phyloP scores from a whole-genome alignment of 2,888 invertebrate genomes.

The Harpalus rufipes region DNA sequence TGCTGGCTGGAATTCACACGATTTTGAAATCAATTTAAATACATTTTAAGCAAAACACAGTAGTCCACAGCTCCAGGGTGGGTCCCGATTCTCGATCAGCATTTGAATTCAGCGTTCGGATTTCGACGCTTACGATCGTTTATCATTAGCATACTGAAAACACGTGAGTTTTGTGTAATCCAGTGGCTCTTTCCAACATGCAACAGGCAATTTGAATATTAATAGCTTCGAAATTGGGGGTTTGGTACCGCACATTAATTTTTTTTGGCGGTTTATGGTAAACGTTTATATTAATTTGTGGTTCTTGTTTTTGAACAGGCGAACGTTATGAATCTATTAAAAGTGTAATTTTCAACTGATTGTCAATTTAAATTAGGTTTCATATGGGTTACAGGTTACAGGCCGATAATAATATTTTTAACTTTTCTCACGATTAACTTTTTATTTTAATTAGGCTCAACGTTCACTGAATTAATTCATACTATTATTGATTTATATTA shows the following conservation, averaged over 20 bases:
- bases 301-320: slow-evolving; percentile 14
- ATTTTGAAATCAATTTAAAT: slow-evolving; percentile 63
- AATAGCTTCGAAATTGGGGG: slow-evolving; percentile 59
- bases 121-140: slow-evolving; percentile 34
- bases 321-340: slow-evolving; percentile 48
- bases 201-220: slow-evolving; percentile 58
- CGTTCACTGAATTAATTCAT: no score
- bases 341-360: neutral
- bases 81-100: neutral
- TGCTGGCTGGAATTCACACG: slow-evolving; percentile 56
- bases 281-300: slow-evolving; percentile 41
- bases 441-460: no score
- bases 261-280: slow-evolving; percentile 62
- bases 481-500: no score
- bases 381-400: neutral
- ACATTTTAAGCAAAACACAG: slow-evolving; percentile 39
- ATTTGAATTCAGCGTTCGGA: slow-evolving; percentile 25
- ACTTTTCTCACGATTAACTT: no score
- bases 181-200: slow-evolving; percentile 58
- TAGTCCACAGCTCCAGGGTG: slow-evolving; percentile 43
- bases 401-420: neutral
- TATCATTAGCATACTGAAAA: slow-evolving; percentile 59
- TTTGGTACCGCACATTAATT: slow-evolving; percentile 52
- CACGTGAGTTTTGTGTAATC: slow-evolving; percentile 58
- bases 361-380: slow-evolving; percentile 2